A percentile compares a stretch with the other conserved stretches of the same genome.
phyloP scores from a whole-genome alignment of 2,888 invertebrate genomes.

The Cyrtodaria siliqua region DNA sequence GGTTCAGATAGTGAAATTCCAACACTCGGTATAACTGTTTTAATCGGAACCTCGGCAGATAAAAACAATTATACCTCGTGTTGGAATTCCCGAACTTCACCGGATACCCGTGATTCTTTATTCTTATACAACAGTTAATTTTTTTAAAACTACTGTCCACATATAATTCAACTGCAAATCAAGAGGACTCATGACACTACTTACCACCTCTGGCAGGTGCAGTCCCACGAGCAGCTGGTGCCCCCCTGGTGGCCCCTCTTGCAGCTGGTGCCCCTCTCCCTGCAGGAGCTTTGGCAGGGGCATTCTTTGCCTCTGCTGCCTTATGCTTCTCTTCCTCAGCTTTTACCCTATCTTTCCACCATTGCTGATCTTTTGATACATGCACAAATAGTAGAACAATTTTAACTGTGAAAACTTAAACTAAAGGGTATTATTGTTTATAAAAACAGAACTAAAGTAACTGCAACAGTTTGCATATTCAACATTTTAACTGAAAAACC shows the following conservation, averaged over 20 bases:
- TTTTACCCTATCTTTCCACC: conserved; percentile 81
- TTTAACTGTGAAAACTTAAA: too few relatives aligned
- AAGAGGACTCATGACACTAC: not conserved
- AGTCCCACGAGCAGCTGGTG: conserved; percentile 72
- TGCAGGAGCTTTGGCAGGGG: conserved; percentile 35
- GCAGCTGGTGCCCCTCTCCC: conserved; percentile 50
- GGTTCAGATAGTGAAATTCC: too few relatives aligned
- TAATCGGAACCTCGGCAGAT: too few relatives aligned
- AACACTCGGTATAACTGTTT: too few relatives aligned
- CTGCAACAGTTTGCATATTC: too few relatives aligned
- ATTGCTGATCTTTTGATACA: conserved; percentile 75
- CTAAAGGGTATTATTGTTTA: too few relatives aligned
- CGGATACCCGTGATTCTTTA: too few relatives aligned
- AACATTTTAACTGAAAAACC: too few relatives aligned
- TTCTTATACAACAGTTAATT: not conserved
- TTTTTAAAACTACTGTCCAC: not conserved
- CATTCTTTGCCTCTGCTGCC: conserved; percentile 70
- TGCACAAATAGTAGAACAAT: too few relatives aligned
- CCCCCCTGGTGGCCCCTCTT: conserved; percentile 70
- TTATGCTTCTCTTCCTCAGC: conserved; percentile 76
- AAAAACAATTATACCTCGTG: too few relatives aligned
- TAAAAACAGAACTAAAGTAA: too few relatives aligned
- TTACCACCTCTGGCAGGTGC: conserved; percentile 66
- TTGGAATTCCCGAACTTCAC: too few relatives aligned
- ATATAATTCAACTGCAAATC: not conserved